A percentile compares a stretch with the other conserved stretches of the same genome.
phyloP scores from a whole-genome alignment of 2,113 vertebrate genomes.

The Labrus mixtus region DNA sequence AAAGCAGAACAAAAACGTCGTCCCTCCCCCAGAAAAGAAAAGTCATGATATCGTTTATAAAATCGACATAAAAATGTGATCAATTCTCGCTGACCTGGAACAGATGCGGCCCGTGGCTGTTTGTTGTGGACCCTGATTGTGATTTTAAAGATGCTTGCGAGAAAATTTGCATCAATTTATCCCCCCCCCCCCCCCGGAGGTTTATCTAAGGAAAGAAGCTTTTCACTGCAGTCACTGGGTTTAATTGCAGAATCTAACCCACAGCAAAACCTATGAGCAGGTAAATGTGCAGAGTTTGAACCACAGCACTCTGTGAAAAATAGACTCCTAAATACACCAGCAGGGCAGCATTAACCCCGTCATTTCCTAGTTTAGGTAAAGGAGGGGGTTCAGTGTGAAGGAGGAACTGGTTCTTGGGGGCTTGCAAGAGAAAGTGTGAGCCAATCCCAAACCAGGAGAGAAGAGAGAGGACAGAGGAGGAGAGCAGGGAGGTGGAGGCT shows the following conservation, averaged over 20 bases:
- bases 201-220: constrained; percentile 24
- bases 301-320: constrained; percentile 26
- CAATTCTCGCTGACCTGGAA: constrained; percentile 58
- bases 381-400: constrained; percentile 21
- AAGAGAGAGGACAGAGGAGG: constrained; percentile 24
- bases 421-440: constrained; percentile 40
- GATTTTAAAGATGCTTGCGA: constrained; percentile 41
- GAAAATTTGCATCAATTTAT: constrained; percentile 50
- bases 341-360: constrained; percentile 23
- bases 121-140: constrained; percentile 70
- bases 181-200: constrained; percentile 30
- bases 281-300: constrained; percentile 18
- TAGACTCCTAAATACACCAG: constrained; percentile 24
- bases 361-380: constrained; percentile 13
- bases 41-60: constrained; percentile 67
- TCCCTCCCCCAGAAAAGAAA: constrained; percentile 71
- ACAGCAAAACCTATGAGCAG: constrained; percentile 15
- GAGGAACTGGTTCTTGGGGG: constrained; percentile 41
- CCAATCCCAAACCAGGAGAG: constrained; percentile 57
- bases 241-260: constrained; percentile 18
- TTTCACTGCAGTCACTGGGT: constrained; percentile 3
- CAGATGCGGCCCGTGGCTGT: constrained; percentile 68
- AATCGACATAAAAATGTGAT: constrained; percentile 69
- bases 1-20: constrained; percentile 49
- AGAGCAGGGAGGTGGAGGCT: constrained; percentile 25